Base-by-base conservation (phyloP, 2,113 vertebrate genomes). In the Antigone vipio region DNA sequence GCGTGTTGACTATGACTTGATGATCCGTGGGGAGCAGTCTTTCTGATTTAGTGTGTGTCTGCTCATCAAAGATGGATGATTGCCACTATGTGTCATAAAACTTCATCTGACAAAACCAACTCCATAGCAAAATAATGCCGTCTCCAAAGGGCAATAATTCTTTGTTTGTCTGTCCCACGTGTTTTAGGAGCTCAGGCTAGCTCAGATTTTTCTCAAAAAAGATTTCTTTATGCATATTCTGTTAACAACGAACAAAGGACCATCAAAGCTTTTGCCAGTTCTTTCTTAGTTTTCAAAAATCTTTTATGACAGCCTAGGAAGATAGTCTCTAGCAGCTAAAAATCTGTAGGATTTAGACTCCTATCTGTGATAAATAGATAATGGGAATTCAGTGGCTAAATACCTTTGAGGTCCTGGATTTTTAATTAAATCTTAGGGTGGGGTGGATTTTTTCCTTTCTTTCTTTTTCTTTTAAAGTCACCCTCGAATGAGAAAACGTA, bases 11-110 rank as follows among this genome's bases (percentile, higher is more conserved):
- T 89, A 38, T 73, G 97, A 60, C 73, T 96, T 68, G 18, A n/a
- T 85, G 93, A 76, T 81, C 60, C 32, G 15, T 59, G 95, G 95
- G 96, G 88, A 84, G 88, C 95, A 68, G 88, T 40, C 88, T 97
- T 88, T 84, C 87, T 94, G 95, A 97, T 96, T 97, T 98, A 96
- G 45, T 83, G 92, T 47, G 8, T 59, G 76, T 93, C 85, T 92
- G 81, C 76, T 98, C 97, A 93, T 97, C 91, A 97, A 75, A 97
- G 96, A 97, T 93, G 95, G 85, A 93, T 97, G 94, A 93, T 83
- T 95, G 94, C 83, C 86, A 93, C 91, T 69, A 21, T 34, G 53
- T 95, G 85, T 94, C 92, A 96, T 96, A 96, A 91, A 88, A 91
- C 92, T 92, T 93, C 92, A 74, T 86, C 97, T 89, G 92, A 96